A percentile compares a stretch with the other conserved stretches of the same genome.
These are phyloP conservation scores for Sebastes oblongus DNA, from an alignment of 2,797 vertebrate species.

Conservation along the genomic window DNA sequence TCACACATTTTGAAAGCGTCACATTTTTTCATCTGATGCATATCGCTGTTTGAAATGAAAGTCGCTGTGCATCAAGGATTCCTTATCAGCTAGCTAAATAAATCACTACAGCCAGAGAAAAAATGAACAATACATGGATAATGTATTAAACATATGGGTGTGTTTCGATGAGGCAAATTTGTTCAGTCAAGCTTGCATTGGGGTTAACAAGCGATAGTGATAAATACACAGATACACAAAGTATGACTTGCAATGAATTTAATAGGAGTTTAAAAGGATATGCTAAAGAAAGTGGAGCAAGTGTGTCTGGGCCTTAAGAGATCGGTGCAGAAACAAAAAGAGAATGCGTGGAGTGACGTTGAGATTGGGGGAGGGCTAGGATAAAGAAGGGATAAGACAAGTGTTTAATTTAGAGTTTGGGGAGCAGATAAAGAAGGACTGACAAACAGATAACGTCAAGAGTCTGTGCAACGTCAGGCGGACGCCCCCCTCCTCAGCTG, in stretches of 20 bases:
- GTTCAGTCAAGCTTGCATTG: not conserved
- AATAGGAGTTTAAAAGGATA: not conserved
- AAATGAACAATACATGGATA: constrained; percentile 4
- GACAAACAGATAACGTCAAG: not conserved
- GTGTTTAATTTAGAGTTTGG: not conserved
- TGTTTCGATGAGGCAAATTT: constrained; percentile 14
- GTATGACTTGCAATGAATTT: constrained; percentile 1
- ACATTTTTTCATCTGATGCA: not conserved
- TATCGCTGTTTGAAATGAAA: constrained; percentile 12
- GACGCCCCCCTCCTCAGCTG: not conserved
- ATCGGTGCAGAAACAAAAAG: not conserved
- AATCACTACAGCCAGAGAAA: not conserved
- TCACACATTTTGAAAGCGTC: not conserved
- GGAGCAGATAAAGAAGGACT: not conserved
- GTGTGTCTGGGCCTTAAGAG: no score
- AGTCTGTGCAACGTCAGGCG: not conserved
- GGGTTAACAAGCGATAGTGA: not conserved
- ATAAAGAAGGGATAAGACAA: not conserved
- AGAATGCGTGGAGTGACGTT: not conserved
- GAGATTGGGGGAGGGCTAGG: not conserved
- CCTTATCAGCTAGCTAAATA: not conserved
- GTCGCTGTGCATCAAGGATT: not conserved
- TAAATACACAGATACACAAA: not conserved
- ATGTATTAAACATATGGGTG: not conserved
- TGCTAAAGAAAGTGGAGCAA: not conserved